Conservation (phyloP, 2,113 vertebrate species). For the Neopipo cinnamomea region DNA sequence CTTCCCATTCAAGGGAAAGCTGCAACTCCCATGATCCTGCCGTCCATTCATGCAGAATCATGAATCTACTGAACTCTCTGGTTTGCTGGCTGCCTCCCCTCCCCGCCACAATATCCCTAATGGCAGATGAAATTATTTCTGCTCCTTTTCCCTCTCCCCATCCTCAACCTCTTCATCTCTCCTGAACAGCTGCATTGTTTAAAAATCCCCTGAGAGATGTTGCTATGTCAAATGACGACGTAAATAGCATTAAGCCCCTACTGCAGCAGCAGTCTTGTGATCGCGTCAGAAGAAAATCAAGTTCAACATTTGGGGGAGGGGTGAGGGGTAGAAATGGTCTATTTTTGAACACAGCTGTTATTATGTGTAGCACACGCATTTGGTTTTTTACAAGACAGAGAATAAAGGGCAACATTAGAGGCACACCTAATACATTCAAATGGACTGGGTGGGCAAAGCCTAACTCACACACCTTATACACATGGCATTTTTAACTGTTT, state of each 20-base stretch:
- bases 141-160: not conserved
- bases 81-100: not conserved
- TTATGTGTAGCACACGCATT: slow-evolving; percentile 29
- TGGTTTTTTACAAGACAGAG: not conserved
- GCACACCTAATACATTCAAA: not conserved
- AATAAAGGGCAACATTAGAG: not conserved
- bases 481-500: not conserved
- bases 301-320: slow-evolving; percentile 1
- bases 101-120: not conserved
- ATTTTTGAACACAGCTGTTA: slow-evolving; percentile 60
- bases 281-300: slow-evolving; percentile 68
- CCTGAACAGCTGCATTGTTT: slow-evolving; percentile 67
- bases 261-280: slow-evolving; percentile 63
- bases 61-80: slow-evolving; percentile 33
- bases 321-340: not conserved
- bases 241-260: slow-evolving; percentile 69
- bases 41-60: slow-evolving; percentile 71
- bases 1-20: slow-evolving; percentile 61
- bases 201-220: slow-evolving; percentile 65
- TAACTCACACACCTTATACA: not conserved
- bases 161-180: slow-evolving; percentile 40
- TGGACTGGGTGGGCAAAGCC: not conserved
- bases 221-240: slow-evolving; percentile 64
- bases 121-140: slow-evolving; percentile 32
- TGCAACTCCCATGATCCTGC: slow-evolving; percentile 24